These are phyloP conservation scores for Pituophis catenifer DNA, from an alignment of 2,113 vertebrate species.

Conservation along the genomic window DNA sequence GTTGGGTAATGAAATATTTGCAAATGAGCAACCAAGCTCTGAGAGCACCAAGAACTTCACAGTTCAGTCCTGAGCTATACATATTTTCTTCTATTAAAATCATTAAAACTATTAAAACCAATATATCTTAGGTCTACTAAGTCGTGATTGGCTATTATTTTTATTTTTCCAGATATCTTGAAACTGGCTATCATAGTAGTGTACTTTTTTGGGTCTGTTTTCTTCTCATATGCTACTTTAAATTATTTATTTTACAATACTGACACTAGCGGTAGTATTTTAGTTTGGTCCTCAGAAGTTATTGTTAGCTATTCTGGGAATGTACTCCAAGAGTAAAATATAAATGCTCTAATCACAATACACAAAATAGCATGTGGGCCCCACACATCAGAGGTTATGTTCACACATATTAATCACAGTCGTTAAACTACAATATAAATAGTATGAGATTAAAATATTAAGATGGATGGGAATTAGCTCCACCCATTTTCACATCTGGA, in stretches of 20 bases:
- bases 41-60: neutral
- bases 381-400: neutral
- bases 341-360: neutral
- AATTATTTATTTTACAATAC: neutral
- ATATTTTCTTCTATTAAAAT: neutral
- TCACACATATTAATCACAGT: neutral
- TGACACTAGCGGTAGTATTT: neutral
- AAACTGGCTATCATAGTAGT: neutral
- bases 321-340: neutral
- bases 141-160: neutral
- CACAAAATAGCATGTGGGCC: neutral
- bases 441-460: neutral
- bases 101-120: neutral
- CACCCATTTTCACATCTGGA: neutral
- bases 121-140: neutral
- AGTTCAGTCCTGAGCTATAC: neutral
- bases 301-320: neutral
- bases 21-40: neutral
- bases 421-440: neutral
- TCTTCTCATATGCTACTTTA: neutral
- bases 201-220: neutral
- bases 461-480: neutral
- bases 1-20: neutral
- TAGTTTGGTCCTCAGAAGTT: neutral
- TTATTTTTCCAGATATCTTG: neutral